Base-by-base conservation (phyloP, 2,888 invertebrate species). In the Diadromus collaris region DNA sequence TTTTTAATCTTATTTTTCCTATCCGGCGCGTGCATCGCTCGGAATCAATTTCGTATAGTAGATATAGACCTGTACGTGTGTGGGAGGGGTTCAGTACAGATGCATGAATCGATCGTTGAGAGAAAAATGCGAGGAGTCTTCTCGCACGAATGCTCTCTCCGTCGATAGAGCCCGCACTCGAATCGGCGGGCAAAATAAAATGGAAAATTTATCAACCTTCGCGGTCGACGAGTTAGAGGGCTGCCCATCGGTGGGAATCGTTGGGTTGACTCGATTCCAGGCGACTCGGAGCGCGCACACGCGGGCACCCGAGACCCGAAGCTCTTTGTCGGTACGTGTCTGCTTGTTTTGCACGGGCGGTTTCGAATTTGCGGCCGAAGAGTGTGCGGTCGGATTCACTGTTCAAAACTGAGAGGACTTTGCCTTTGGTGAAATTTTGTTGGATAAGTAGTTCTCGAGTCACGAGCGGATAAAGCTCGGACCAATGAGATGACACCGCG, bases 1-100 rank as follows among this genome's bases (percentile, higher is more conserved):
- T 16, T 60, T 68, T 64, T 76, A 64, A 41, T 70, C 32, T 56
- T 60, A 34, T 46, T 69, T 67, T 63, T 72, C 41, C 68, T 72
- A 76, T 72, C 64, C 76, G 58, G 58, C 75, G 79, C 72, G 71
- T 76, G 79, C 82, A 56, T 76, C 64, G 68, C 70, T 78, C 51
- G 77, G 82, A 82, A 83, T 84, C 83, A 82, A 83, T 84, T 83
- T 75, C 74, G 54, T 63, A 82, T 76, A 80, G 61, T 63, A 61
- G 46, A 78, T 65, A 34, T 27, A 41, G 29, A 34, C 24, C 29
- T 41, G 9, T 60, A n/a, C 48, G 27, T 60, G 13, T 72, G 13
- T 46, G n/a, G 67, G 44, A 46, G 3, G 29, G 38, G n/a, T n/a
- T 24, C 51, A 16, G 56, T 72, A 54, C 64, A 21, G 24, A 54